phyloP scores from a whole-genome alignment of 2,797 vertebrate genomes.

The Coregonus sp. region DNA sequence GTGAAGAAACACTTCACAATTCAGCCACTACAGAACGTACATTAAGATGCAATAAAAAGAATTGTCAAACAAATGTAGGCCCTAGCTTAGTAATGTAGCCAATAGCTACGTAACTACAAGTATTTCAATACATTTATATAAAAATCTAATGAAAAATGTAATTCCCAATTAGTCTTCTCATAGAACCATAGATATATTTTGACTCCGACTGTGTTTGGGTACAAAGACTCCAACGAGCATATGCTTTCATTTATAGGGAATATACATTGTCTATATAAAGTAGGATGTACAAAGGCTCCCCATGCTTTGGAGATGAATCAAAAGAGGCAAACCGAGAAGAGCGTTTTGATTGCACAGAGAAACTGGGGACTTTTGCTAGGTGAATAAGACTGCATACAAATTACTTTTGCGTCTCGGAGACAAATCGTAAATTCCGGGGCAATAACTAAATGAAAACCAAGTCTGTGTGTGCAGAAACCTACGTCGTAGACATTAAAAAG shows the following conservation, averaged over 20 bases:
- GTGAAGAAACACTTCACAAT: no score
- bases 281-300: background rate
- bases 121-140: background rate
- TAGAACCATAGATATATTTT: background rate
- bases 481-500: constrained; percentile 12
- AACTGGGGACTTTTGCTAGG: constrained; percentile 25
- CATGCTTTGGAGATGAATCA: background rate
- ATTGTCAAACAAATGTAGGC: background rate
- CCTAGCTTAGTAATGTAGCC: background rate
- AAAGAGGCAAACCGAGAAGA: constrained; percentile 3
- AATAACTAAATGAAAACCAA: constrained; percentile 26
- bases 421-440: constrained; percentile 35
- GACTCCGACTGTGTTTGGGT: constrained; percentile 5
- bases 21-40: background rate
- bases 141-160: background rate
- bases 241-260: constrained; percentile 18
- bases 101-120: background rate
- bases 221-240: constrained; percentile 10
- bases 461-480: background rate
- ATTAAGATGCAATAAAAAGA: background rate
- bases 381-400: constrained; percentile 30
- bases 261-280: constrained; percentile 16
- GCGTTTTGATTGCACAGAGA: constrained; percentile 6
- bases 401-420: constrained; percentile 35
- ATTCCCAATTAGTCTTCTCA: background rate